Base-by-base conservation (phyloP, 2,797 vertebrate species). In the Urophycis tenuis region DNA sequence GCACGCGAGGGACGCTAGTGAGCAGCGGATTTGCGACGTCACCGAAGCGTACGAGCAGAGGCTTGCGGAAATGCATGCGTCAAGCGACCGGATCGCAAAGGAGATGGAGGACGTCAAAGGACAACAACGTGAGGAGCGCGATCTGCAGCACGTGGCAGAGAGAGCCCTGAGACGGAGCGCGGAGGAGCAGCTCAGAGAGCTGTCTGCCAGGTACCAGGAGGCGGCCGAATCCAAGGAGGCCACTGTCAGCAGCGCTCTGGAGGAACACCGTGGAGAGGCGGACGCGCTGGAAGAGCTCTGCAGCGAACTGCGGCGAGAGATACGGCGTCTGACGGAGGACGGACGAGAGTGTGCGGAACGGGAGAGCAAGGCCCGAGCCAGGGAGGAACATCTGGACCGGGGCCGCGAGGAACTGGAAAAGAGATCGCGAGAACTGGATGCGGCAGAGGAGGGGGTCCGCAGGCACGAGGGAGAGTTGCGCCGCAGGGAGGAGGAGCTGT, bases 61-160 rank as follows among this genome's bases (percentile, higher is more conserved):
- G 5, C 7, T 83, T 41, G 78, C 64, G 70, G 81, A 1, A 39
- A 85, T 92, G 75, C 79, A 80, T 77, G 83, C 88, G 34, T 64
- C 82, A 71, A 89, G 85, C 0, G 80, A 89, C n/a, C 81, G 80
- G 76, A 81, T 90, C 72, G 81, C 69, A 17, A 84, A 88, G 14
- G 87, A 91, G 75, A 31, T 53, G 0, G 81, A 88, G 0, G 78
- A 79, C 6, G 77, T 92, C 5, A 74, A 19, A 31, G 2, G 70
- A 0, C 87, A 82, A 0, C 87, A 82, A 74, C 87, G 75, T 25
- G 83, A 90, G 70, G 80, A 88, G 71, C 73, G 82, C 64, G 82
- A 77, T 78, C 75, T 32, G 64, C 80, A 85, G 49, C 33, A 74
- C 0, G 84, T 87, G 19, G 78, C 22, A 5, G 76, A 78, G n/a